Base-by-base conservation (phyloP, 2,797 vertebrate species). In the Merluccius polli region DNA sequence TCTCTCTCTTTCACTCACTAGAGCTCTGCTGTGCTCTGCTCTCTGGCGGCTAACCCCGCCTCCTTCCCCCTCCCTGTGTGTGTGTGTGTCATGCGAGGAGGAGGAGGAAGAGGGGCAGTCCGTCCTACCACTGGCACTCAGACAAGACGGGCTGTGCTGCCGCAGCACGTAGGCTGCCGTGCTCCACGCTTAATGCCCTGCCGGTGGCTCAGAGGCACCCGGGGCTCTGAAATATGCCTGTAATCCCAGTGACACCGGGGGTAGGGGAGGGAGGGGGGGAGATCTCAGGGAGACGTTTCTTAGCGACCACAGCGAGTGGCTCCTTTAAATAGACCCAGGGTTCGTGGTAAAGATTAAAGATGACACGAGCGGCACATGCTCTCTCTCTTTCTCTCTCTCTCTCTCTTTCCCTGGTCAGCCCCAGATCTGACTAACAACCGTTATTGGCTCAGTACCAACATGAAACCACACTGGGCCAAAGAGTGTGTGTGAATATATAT, bases 61-160 rank as follows among this genome's bases (percentile, higher is more conserved):
- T 91, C 36, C 36, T 35, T 38, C 36, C 92, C 87, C 93, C 91
- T 78, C 90, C 67, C 80, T 69, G 72, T 30, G 16, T 68, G 79
- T 84, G 90, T 12, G 59, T 27, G 59, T 63, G 59, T 65, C 59
- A 65, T 65, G 59, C 59, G 4, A 65, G 59, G 11, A 27, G 59
- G 52, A 59, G 21, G 48, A 52, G 48, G 48, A 52, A 16, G 52
- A 41, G 38, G 38, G 11, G 38, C 88, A 88, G 90, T 93, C 93
- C 88, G 80, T 90, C 95, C 95, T 91, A 89, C 87, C 84, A 89
- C 85, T 96, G 95, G 95, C 95, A 95, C 92, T 82, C 82, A 93
- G 95, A 97, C 95, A 97, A 93, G 95, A 91, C 94, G 89, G 92
- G 89, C 77, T 93, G 95, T 94, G 95, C 95, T 90, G 91, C 93